Base-by-base conservation (phyloP, 2,113 vertebrate species). In the Hemibagrus wyckioides region DNA sequence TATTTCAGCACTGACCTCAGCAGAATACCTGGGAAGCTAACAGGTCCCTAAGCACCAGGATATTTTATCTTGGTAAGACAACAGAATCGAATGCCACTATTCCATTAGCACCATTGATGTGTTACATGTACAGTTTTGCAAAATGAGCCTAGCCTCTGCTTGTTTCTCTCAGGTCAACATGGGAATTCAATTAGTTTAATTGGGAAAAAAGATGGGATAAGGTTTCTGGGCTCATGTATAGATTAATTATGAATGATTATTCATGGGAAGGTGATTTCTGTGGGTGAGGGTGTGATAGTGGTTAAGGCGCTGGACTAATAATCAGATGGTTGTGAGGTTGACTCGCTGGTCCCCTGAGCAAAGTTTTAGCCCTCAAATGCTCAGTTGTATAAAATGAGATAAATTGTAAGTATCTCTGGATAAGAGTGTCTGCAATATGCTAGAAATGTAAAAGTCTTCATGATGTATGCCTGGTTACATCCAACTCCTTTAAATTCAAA, bases 1-100 rank as follows among this genome's bases (percentile, higher is more conserved):
- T 81, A 81, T 81, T 59, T 81, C 10, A 59, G 54, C 10, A 15
- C 79, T 81, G 36, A 81, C 56, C 33, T 59, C 54, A 59, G 54
- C 54, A 81, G 33, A 39, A 81, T 39, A 25, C 23, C 19, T 57
- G 52, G 30, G 19, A 23, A 80, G 54, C 54, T 80, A 80, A 80
- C 33, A 36, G 21, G 30, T 17, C 50, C 54, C 54, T 39, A 36
- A 80, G 52, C 19, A 59, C 19, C 7, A 23, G 15, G n/a, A 80
- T 56, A 36, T 56, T 36, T 36, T 56, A 50, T 41, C 36, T 57
- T 36, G 52, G 9, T 80, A 36, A 39, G 54, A 59, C 36, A 59
- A 28, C 79, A 41, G 33, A 59, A 39, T 15, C 25, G 30, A 80
- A 57, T 33, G 48, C 21, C 30, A 54, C 6, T 6, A 54, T 79